Evolutionary conservation across 2,888 invertebrate genomes (phyloP).

Genomic region (Lasioglossum morio): DNA sequence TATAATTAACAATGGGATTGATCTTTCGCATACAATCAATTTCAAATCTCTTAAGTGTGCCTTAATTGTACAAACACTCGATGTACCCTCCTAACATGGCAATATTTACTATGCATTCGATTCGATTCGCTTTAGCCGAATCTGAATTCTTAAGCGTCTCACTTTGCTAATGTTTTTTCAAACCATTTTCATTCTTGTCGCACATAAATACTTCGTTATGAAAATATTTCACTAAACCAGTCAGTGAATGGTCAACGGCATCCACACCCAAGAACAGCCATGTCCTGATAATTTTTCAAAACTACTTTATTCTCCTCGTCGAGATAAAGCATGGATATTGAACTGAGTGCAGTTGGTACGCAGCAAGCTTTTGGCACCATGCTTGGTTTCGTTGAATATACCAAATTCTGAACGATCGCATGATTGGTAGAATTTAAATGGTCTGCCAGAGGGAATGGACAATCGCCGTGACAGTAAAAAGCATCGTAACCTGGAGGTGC

Average conservation of each 20-base stretch:
- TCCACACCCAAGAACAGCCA: conserved; percentile 99
- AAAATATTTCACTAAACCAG: conserved; percentile 35
- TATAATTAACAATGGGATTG: background rate
- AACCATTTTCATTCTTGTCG: conserved; percentile 34
- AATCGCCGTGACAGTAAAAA: conserved; percentile 97
- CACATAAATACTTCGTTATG: conserved; percentile 12
- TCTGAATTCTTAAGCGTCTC: background rate
- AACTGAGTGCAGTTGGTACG: conserved; percentile 96
- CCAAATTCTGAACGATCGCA: conserved; percentile 98
- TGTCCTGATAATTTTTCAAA: conserved; percentile 99
- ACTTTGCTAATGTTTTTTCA: conserved; percentile 26
- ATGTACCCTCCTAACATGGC: conserved; percentile 20
- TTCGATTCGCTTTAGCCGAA: background rate
- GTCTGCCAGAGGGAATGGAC: conserved; percentile 96
- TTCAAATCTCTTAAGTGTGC: conserved; percentile 4
- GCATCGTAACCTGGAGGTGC: conserved; percentile 98
- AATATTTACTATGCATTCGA: conserved; percentile 10
- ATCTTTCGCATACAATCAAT: conserved; percentile 16
- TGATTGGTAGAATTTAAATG: conserved; percentile 99
- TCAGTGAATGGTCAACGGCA: conserved; percentile 90
- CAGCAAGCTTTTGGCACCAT: conserved; percentile 98
- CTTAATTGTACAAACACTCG: conserved; percentile 22
- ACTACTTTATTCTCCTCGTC: conserved; percentile 98
- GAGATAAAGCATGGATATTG: conserved; percentile 98
- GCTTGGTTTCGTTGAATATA: conserved; percentile 96